Evolutionary conservation across 2,888 invertebrate species (phyloP).

Genomic region (Oligia fasciuncula): DNA sequence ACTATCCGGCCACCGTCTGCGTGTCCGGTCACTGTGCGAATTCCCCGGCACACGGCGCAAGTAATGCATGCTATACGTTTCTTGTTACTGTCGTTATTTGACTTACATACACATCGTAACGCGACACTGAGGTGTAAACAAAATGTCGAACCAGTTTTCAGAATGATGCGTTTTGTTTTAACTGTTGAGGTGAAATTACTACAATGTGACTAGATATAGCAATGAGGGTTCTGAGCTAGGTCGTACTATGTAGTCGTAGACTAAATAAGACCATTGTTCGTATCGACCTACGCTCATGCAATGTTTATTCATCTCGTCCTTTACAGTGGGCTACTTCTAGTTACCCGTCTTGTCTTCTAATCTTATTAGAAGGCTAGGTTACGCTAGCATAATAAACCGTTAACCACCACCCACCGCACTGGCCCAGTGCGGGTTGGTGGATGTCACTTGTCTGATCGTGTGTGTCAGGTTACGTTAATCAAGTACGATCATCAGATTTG

Average conservation of each 20-base stretch:
- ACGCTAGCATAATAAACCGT: background rate
- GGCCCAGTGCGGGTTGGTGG: background rate
- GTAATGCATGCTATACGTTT: slow-evolving; percentile 52
- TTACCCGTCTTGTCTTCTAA: background rate
- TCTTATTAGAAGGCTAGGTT: background rate
- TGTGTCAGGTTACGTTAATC: background rate
- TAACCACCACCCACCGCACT: background rate
- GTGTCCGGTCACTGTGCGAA: slow-evolving; percentile 50
- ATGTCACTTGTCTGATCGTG: background rate
- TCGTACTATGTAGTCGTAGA: background rate
- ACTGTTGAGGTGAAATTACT: slow-evolving; percentile 7
- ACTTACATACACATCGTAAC: slow-evolving; percentile 31
- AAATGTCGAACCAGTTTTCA: slow-evolving; percentile 11
- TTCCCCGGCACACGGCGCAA: slow-evolving; percentile 37
- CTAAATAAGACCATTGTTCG: slow-evolving; percentile 26
- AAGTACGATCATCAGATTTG: background rate
- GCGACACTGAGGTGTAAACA: slow-evolving; percentile 15
- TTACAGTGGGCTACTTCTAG: background rate
- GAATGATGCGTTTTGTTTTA: slow-evolving; percentile 15
- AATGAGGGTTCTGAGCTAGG: background rate
- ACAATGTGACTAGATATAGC: background rate
- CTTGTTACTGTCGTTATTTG: slow-evolving; percentile 60
- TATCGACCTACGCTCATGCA: background rate
- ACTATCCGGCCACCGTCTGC: slow-evolving; percentile 42
- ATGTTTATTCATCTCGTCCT: slow-evolving; percentile 21